Base-by-base conservation (phyloP, 2,797 vertebrate genomes). In the Oryzias sinensis region DNA sequence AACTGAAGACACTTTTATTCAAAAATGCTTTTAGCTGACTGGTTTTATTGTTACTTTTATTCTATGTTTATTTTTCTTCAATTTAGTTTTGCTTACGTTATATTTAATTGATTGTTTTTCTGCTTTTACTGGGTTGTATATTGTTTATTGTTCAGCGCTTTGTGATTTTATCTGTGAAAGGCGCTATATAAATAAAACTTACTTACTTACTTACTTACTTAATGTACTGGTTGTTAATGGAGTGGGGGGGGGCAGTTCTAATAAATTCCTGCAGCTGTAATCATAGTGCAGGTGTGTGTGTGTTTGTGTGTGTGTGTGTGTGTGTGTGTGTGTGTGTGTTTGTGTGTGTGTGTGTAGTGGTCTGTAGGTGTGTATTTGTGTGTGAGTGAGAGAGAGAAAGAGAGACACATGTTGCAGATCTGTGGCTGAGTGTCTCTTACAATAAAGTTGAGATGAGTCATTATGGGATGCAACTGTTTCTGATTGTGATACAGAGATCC, bases 231-330 rank as follows among this genome's bases (percentile, higher is more conserved):
- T 77, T 80, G 82, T 86, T 91, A 91, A 91, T 87, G 83, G 79
- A 86, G 76, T 80, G 77, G 63, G 37, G 83, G 83, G 84, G 87
- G 82, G 84, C 89, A 87, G 87, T 83, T 85, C 89, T 90, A 91
- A 91, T 91, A 89, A 84, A 91, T 91, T 89, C 86, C 88, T 86
- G 83, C 89, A 79, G 88, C 85, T 88, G 90, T 91, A 90, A 92
- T 93, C 91, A 90, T 85, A 83, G 81, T 76, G 85, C 88, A 1
- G 20, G 2, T 20, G 20, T 20, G 20, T 20, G 20, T 90, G 83
- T 87, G 75, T 81, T 83, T 86, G 88, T 20, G n/a, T n/a, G 2
- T 20, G 20, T 20, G 20, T 20, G 20, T 90, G 83, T 87, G 75
- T 81, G 83, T 85, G 88, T 22, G 3, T 22, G 20, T 1, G 20